These are phyloP conservation scores for Sarcophaga rosellei DNA, from an alignment of 2,888 invertebrate genomes.

Conservation along the genomic window DNA sequence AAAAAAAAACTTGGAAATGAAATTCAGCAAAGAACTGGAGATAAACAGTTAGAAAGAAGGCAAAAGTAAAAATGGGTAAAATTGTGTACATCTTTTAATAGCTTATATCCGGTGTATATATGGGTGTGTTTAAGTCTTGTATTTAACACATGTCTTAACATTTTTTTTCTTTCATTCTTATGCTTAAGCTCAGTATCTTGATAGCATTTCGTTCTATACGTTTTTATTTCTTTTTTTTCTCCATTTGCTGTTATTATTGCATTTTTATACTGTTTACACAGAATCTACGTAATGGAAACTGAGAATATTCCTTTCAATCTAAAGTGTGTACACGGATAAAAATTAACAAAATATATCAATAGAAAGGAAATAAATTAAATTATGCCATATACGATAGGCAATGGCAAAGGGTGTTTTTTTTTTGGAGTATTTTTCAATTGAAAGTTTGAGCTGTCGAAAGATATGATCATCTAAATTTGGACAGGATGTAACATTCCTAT, in stretches of 20 bases:
- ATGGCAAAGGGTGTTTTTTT: no score
- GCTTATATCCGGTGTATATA: constrained; percentile 24
- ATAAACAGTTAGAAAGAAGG: background rate
- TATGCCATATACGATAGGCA: background rate
- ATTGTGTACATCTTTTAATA: constrained; percentile 40
- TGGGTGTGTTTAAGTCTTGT: background rate
- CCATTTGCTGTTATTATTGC: constrained; percentile 44
- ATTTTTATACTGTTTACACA: constrained; percentile 30
- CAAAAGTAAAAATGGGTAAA: constrained; percentile 14
- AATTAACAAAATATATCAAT: background rate
- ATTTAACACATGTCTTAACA: constrained; percentile 43
- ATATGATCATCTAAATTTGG: no score
- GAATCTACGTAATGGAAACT: constrained; percentile 8
- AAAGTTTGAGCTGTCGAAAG: no score
- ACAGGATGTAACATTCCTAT: no score
- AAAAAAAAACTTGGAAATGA: background rate
- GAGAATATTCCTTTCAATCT: background rate
- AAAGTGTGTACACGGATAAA: background rate
- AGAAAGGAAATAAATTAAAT: background rate
- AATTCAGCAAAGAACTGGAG: background rate
- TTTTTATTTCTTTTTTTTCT: background rate
- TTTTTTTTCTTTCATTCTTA: constrained; percentile 12
- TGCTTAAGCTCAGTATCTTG: constrained; percentile 36
- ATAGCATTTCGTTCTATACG: constrained; percentile 54
- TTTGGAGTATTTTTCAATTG: no score